Evolutionary conservation across 2,888 invertebrate species (phyloP), one percentile per base, ranked within the genome.

Genomic region (Dasysyrphus albostriatus): DNA sequence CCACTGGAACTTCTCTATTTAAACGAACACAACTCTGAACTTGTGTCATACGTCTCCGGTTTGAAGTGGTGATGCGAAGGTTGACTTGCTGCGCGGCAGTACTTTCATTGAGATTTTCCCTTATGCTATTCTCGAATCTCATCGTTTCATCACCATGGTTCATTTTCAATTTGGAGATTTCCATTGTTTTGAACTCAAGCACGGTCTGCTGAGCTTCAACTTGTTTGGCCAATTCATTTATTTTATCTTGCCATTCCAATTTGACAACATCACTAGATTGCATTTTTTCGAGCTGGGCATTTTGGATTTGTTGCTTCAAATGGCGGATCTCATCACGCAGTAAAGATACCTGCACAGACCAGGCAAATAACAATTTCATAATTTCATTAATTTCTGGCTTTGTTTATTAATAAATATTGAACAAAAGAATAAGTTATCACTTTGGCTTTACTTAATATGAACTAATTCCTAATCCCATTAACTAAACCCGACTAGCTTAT

Each of bases 321-420:
- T 92, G 90, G 5, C 90, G 91, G 14, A 92, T 88, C 65, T 92
- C 92, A 82, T 91, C 91, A 2, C 92, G 91, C 3, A 92, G 89
- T 51, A 92, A 65, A 6, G 89, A 89, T 14, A 89, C 88, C 91
- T 91, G 32, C 5, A 58, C 79, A 9, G 44, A 12, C 2, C 51
- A 19, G n/a, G 2, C 6, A 29, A 32, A n/a, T 9, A 16, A n/a
- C 5, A 12, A 47, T 29, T 67, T 3, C 24, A 34, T 14, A 56
- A 12, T 8, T 8, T 5, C 6, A 44, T 7, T 44, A 44, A 44
- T 7, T n/a, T 1, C 14, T 44, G 10, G 10, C 37, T 39, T 39
- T 37, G 37, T 37, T 0, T 32, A 32, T 32, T 32, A 32, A 32
- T 32, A 5, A 4, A 32, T 32, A 24, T 24, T 24, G 24, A 4